Conservation (phyloP, 2,888 invertebrate genomes). For the Chrysina gloriosa region DNA sequence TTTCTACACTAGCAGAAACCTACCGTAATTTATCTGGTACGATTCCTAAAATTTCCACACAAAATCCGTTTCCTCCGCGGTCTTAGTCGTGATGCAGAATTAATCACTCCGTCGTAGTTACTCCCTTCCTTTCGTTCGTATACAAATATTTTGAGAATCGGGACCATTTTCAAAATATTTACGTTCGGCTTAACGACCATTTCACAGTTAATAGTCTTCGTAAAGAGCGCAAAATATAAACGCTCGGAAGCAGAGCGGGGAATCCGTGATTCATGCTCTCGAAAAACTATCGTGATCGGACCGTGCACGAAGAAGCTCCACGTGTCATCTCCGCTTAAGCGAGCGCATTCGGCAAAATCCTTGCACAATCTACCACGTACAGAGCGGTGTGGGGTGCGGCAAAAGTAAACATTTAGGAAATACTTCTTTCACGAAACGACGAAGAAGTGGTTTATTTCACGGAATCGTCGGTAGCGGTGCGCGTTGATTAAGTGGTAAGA, state of each 20-base stretch:
- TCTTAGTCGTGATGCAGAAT: not conserved
- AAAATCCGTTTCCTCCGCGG: not conserved
- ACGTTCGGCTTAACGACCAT: slow-evolving; percentile 13
- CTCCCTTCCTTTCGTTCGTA: slow-evolving; percentile 5
- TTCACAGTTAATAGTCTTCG: slow-evolving; percentile 30
- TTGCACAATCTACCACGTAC: no score
- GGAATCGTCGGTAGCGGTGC: no score
- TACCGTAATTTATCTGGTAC: no score
- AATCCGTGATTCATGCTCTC: not conserved
- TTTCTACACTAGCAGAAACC: no score
- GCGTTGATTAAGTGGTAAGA: no score
- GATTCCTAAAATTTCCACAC: not conserved
- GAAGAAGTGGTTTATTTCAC: no score
- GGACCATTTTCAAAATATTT: slow-evolving; percentile 30
- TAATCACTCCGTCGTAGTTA: not conserved
- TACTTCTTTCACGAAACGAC: no score
- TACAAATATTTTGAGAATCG: slow-evolving; percentile 27
- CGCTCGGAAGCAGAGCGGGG: not conserved
- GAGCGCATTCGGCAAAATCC: not conserved
- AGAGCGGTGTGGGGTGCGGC: not conserved
- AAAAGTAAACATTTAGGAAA: no score
- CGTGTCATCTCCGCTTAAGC: slow-evolving; percentile 14
- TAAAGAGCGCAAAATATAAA: slow-evolving; percentile 26
- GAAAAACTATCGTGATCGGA: slow-evolving; percentile 12
- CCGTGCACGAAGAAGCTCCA: not conserved